phyloP scores from a whole-genome alignment of 2,113 vertebrate genomes.

The Excalfactoria chinensis region DNA sequence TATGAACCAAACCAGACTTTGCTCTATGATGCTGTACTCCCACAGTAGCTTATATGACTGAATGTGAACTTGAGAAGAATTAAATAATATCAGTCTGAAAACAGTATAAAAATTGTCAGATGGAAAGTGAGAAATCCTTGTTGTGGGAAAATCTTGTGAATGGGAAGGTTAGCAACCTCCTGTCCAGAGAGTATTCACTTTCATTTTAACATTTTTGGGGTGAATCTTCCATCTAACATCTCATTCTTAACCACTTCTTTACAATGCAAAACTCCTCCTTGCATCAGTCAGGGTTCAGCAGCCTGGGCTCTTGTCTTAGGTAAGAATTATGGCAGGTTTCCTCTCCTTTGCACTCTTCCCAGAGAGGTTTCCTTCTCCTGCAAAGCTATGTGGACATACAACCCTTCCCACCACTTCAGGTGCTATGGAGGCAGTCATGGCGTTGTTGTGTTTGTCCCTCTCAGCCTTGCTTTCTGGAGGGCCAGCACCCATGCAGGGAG shows the following conservation, averaged over 20 bases:
- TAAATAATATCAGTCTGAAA: neutral
- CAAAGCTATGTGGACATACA: rapidly evolving
- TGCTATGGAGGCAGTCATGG: neutral
- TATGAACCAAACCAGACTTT: neutral
- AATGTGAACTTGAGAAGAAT: neutral
- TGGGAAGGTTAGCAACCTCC: neutral
- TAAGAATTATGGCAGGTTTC: neutral
- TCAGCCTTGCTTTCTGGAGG: neutral
- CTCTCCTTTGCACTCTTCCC: neutral
- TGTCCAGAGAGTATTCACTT: neutral
- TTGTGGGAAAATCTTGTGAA: neutral
- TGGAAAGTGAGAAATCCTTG: neutral
- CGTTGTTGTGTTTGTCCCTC: neutral
- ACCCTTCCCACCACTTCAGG: neutral
- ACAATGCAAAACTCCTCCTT: neutral
- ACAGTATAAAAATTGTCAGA: neutral
- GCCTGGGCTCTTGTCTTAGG: neutral
- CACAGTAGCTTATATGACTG: neutral
- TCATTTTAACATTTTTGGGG: neutral
- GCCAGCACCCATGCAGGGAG: neutral
- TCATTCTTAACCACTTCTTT: neutral
- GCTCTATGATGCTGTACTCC: neutral
- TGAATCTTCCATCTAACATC: neutral
- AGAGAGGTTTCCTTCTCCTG: neutral
- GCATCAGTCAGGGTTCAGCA: neutral